Percentiles rank a stretch among this genome's conserved stretches.
Conservation (phyloP, 2,113 vertebrate species). For the Scophthalmus maximus region DNA sequence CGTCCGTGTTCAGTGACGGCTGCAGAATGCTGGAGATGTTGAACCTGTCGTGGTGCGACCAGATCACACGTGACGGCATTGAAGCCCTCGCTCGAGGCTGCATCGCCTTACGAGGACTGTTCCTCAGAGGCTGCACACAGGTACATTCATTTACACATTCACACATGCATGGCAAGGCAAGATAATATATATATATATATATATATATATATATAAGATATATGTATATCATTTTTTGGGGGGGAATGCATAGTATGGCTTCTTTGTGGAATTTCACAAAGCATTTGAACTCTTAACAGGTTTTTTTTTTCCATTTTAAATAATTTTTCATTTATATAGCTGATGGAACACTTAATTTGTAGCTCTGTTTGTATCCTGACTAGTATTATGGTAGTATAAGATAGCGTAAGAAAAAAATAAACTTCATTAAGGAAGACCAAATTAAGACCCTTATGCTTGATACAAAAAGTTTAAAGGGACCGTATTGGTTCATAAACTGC, state of each 20-base stretch:
- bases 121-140: constrained; percentile 94
- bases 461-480: too few species aligned
- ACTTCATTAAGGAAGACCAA: too few species aligned
- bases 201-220: too few species aligned
- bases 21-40: constrained; percentile 92
- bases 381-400: too few species aligned
- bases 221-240: too few species aligned
- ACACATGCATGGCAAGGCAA: background rate
- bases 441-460: too few species aligned
- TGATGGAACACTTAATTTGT: background rate
- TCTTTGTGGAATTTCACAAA: too few species aligned
- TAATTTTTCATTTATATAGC: background rate
- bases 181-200: background rate
- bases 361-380: too few species aligned
- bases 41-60: constrained; percentile 95
- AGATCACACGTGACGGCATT: constrained; percentile 92
- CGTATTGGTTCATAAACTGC: too few species aligned
- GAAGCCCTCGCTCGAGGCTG: constrained; percentile 93
- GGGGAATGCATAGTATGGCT: too few species aligned
- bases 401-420: too few species aligned
- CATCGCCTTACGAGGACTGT: constrained; percentile 87
- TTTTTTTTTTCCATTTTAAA: background rate
- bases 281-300: too few species aligned
- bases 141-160: constrained; percentile 68
- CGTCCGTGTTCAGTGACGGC: constrained; percentile 84